Evolutionary conservation across 2,797 vertebrate genomes (phyloP).

Genomic region (Chloroceryle inda): DNA sequence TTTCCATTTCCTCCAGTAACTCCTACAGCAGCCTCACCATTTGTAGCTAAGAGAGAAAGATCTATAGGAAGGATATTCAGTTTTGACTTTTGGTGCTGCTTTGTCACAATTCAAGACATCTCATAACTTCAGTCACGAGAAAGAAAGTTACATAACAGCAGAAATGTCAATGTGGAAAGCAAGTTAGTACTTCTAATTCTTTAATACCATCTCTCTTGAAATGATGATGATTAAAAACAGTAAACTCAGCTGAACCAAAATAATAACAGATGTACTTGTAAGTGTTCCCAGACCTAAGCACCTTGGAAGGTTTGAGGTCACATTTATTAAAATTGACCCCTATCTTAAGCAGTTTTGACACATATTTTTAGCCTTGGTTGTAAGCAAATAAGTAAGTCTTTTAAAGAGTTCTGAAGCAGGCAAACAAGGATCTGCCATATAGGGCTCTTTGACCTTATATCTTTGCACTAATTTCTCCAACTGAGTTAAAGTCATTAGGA

Average conservation of each 20-base stretch:
- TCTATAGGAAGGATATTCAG: neutral
- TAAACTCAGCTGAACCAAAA: conserved; percentile 73
- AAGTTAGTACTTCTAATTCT: conserved; percentile 35
- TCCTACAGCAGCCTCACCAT: neutral
- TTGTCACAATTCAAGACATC: neutral
- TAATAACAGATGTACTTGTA: conserved; percentile 76
- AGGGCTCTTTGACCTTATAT: conserved; percentile 44
- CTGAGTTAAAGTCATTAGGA: conserved; percentile 44
- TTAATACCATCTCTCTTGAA: conserved; percentile 43
- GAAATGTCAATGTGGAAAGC: neutral
- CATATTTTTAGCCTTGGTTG: conserved; percentile 34
- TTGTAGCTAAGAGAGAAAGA: neutral
- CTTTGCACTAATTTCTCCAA: conserved; percentile 54
- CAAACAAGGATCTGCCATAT: conserved; percentile 19
- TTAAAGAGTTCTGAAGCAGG: conserved; percentile 50
- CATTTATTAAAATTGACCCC: conserved; percentile 68
- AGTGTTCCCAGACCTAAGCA: conserved; percentile 77
- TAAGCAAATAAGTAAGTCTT: conserved; percentile 45
- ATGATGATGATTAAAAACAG: conserved; percentile 74
- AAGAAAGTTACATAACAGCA: neutral
- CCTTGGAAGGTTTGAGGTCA: conserved; percentile 71
- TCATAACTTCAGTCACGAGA: neutral
- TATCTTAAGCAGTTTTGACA: conserved; percentile 74
- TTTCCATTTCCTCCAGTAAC: neutral
- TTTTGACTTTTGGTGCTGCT: neutral